phyloP scores from a whole-genome alignment of 2,113 vertebrate genomes.

The Gorsachius goisagi region DNA sequence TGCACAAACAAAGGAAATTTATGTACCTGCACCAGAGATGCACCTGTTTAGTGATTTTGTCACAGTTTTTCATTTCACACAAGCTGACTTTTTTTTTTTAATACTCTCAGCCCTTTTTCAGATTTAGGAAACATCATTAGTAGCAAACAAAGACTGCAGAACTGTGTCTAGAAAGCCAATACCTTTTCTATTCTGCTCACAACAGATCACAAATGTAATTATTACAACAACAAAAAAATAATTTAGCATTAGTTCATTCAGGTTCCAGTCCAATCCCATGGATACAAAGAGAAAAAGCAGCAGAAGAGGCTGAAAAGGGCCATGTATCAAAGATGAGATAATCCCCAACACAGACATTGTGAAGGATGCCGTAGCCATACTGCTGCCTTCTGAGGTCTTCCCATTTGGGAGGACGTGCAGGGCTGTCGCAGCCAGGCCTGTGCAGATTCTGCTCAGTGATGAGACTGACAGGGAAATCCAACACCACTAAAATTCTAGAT shows the following conservation, averaged over 20 bases:
- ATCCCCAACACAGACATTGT: not conserved
- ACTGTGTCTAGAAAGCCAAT: not conserved
- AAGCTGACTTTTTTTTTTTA: not conserved
- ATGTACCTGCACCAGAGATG: not conserved
- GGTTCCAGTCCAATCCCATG: not conserved
- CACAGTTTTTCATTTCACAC: not conserved
- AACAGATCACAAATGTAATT: not conserved
- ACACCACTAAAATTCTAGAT: not conserved
- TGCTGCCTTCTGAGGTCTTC: not conserved
- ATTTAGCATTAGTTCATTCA: not conserved
- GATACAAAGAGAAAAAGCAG: not conserved
- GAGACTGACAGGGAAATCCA: not conserved
- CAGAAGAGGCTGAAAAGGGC: not conserved
- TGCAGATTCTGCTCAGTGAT: not conserved
- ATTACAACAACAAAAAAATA: not conserved
- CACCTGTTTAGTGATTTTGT: not conserved
- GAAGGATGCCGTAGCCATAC: not conserved
- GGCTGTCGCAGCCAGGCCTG: not conserved
- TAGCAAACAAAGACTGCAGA: not conserved
- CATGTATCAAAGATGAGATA: not conserved
- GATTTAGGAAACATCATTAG: not conserved
- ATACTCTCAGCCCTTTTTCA: not conserved
- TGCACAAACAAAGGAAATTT: not conserved
- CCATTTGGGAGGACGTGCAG: rapidly evolving
- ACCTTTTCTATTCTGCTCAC: not conserved